These are phyloP conservation scores for Drosophila sechellia DNA, from an alignment of 1,140 invertebrate genomes.

Conservation along the genomic window DNA sequence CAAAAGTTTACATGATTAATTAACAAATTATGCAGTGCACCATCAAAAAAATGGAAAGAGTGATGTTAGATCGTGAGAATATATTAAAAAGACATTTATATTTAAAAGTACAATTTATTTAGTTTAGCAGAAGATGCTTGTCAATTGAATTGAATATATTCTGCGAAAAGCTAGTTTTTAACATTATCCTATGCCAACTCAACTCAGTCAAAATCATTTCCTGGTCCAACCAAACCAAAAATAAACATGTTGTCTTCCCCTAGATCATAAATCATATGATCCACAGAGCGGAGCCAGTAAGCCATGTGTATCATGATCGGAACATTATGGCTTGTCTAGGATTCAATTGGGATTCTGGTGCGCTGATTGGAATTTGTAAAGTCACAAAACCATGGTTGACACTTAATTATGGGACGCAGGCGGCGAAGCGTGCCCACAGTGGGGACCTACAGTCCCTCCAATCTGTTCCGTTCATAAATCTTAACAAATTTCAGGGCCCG, in stretches of 20 bases:
- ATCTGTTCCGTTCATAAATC: constrained; percentile 56
- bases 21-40: constrained; percentile 74
- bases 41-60: not conserved
- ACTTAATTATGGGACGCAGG: constrained; percentile 73
- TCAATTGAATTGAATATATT: no score
- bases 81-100: not conserved
- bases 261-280: constrained; percentile 68
- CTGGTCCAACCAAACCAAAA: constrained; percentile 1
- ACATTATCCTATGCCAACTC: not conserved
- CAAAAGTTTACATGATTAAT: constrained; percentile 70
- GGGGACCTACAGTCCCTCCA: not conserved
- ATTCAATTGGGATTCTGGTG: constrained; percentile 36
- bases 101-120: no score
- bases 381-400: constrained; percentile 77
- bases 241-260: constrained; percentile 23
- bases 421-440: constrained; percentile 61
- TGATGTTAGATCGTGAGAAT: constrained; percentile 61
- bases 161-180: not conserved
- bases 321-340: constrained; percentile 49
- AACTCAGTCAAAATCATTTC: constrained; percentile 2
- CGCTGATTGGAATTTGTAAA: constrained; percentile 79
- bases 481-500: constrained; percentile 31
- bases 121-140: no score
- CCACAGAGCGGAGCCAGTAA: constrained; percentile 20
- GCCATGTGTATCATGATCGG: constrained; percentile 45